phyloP scores from a whole-genome alignment of 2,888 invertebrate genomes.

The Pterobdella sp. region DNA sequence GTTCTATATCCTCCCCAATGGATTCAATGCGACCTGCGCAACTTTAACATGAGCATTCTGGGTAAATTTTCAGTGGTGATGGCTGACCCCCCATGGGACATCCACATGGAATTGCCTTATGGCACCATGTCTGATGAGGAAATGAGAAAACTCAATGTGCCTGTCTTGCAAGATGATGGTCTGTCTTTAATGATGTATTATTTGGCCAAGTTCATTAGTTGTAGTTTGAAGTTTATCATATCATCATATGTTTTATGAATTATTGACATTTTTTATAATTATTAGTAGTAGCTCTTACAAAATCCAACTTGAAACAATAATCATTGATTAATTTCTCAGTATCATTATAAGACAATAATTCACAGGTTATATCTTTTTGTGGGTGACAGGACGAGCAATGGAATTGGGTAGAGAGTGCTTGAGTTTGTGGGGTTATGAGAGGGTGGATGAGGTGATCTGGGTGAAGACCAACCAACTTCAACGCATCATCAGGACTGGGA shows the following conservation, averaged over 20 bases:
- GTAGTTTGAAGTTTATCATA: too few species aligned
- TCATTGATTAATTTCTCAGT: too few species aligned
- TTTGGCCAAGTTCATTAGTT: too few species aligned
- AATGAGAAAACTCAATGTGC: slow-evolving; percentile 89
- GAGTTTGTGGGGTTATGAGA: slow-evolving; percentile 60
- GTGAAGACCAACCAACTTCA: slow-evolving; percentile 97
- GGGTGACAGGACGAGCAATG: slow-evolving; percentile 61
- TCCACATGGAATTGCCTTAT: slow-evolving; percentile 96
- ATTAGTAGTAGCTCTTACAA: too few species aligned
- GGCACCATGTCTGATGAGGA: slow-evolving; percentile 98
- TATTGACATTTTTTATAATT: too few species aligned
- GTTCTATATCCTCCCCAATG: slow-evolving; percentile 60
- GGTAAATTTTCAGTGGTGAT: slow-evolving; percentile 96
- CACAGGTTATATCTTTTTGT: slow-evolving; percentile 67
- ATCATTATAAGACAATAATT: too few species aligned
- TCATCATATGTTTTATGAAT: too few species aligned
- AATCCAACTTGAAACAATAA: too few species aligned
- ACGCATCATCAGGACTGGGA: slow-evolving; percentile 86
- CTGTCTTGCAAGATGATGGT: slow-evolving; percentile 87
- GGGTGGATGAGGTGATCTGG: slow-evolving; percentile 96
- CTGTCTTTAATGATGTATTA: too few species aligned
- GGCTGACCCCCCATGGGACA: slow-evolving; percentile 99
- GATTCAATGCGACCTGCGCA: slow-evolving; percentile 91
- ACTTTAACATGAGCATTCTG: slow-evolving; percentile 78
- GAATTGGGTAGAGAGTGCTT: slow-evolving; percentile 86